Conservation (phyloP, 2,797 vertebrate species). For the Pangasius djambal region DNA sequence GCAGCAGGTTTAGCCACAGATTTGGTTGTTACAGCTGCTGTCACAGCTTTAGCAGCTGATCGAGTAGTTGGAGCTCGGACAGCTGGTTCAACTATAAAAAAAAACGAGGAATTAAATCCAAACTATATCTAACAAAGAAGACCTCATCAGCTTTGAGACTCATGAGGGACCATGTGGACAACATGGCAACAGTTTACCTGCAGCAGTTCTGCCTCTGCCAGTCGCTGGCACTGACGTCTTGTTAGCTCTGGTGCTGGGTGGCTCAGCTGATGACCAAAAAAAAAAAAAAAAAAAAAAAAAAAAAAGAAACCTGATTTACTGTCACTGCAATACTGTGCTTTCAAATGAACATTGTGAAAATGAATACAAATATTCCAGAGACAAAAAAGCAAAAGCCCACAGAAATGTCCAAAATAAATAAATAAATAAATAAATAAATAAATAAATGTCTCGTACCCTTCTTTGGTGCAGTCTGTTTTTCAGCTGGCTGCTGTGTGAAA, state of each 20-base stretch:
- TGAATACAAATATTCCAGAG: background rate
- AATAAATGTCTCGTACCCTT: conserved; percentile 49
- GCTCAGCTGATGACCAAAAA: conserved; percentile 35
- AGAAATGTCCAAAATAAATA: too few relatives aligned
- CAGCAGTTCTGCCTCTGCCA: conserved; percentile 36
- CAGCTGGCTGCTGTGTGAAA: conserved; percentile 29
- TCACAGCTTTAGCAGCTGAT: conserved; percentile 60
- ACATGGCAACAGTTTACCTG: conserved; percentile 60
- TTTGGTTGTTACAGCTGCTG: conserved; percentile 45
- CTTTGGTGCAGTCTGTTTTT: conserved; percentile 46
- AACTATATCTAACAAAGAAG: background rate
- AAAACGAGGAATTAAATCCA: conserved; percentile 17
- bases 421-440: background rate
- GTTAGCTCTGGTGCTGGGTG: conserved; percentile 51
- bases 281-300: background rate
- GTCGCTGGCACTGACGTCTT: conserved; percentile 1
- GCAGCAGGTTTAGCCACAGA: conserved; percentile 50
- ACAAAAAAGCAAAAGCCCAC: background rate
- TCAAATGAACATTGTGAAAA: background rate
- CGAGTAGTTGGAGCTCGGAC: conserved; percentile 58
- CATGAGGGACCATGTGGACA: background rate
- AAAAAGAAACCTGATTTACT: background rate
- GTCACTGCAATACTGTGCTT: background rate
- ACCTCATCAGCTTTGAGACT: background rate
- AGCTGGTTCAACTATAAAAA: conserved; percentile 56